A percentile compares a stretch with the other conserved stretches of the same genome.
phyloP scores from a whole-genome alignment of 1,140 invertebrate species.

The honey bee (Apis mellifera) region Amel_HAv3.1 CM009943.2:5957001-5957500 shows the following conservation, averaged over 20 bases:
- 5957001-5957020: slow-evolving; percentile 82
- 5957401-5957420: not conserved
- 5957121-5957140: slow-evolving; percentile 11
- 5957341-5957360: not conserved
- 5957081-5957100: slow-evolving; percentile 74
- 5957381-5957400: not conserved
- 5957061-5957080: slow-evolving; percentile 60
- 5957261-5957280: not conserved
- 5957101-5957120: slow-evolving; percentile 67
- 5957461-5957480: not conserved
- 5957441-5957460: too few species aligned
- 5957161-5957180: not conserved
- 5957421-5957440: not conserved
- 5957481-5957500: not conserved
- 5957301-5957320: slow-evolving; percentile 15
- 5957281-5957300: too few species aligned
- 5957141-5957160: not conserved
- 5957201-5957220: too few species aligned
- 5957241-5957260: not conserved
- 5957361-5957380: not conserved
- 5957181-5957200: too few species aligned
- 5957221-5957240: not conserved
- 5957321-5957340: not conserved
- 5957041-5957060: slow-evolving; percentile 85
- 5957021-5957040: slow-evolving; percentile 85